Conservation (phyloP, 2,888 invertebrate species). For the Deilephila porcellus region DNA sequence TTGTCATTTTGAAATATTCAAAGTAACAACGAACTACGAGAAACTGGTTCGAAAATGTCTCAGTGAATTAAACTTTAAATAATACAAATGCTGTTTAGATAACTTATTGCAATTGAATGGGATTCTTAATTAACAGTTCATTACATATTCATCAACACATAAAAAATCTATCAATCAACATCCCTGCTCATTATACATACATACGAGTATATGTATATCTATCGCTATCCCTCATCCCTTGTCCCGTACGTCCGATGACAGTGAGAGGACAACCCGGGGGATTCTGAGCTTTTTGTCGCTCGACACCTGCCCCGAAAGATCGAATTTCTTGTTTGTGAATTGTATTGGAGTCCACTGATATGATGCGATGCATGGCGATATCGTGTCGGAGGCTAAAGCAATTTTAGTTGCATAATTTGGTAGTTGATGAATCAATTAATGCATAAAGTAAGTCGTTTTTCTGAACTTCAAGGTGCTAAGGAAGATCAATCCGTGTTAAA, state of each 20-base stretch:
- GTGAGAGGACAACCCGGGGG: slow-evolving; percentile 58
- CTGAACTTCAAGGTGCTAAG: no score
- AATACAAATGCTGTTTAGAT: no score
- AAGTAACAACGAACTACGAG: no score
- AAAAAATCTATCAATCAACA: not conserved
- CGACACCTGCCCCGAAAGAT: slow-evolving; percentile 75
- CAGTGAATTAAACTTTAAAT: no score
- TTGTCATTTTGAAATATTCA: no score
- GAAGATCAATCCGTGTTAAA: no score
- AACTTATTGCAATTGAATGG: no score
- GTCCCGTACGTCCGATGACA: slow-evolving; percentile 28
- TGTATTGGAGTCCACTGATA: slow-evolving; percentile 62
- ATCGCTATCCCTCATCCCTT: slow-evolving; percentile 41
- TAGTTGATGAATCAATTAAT: no score
- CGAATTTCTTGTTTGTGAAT: slow-evolving; percentile 71
- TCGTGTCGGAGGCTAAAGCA: not conserved
- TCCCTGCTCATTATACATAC: slow-evolving; percentile 36
- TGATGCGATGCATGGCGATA: slow-evolving; percentile 40
- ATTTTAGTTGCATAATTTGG: not conserved
- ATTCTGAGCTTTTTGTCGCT: slow-evolving; percentile 67
- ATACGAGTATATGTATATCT: no score
- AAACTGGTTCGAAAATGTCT: no score
- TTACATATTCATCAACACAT: not conserved
- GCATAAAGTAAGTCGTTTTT: no score
- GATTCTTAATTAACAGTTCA: no score